A percentile compares a stretch with the other conserved stretches of the same genome.
These are phyloP conservation scores for Acanthosoma haemorrhoidale DNA, from an alignment of 2,888 invertebrate genomes.

Conservation along the genomic window DNA sequence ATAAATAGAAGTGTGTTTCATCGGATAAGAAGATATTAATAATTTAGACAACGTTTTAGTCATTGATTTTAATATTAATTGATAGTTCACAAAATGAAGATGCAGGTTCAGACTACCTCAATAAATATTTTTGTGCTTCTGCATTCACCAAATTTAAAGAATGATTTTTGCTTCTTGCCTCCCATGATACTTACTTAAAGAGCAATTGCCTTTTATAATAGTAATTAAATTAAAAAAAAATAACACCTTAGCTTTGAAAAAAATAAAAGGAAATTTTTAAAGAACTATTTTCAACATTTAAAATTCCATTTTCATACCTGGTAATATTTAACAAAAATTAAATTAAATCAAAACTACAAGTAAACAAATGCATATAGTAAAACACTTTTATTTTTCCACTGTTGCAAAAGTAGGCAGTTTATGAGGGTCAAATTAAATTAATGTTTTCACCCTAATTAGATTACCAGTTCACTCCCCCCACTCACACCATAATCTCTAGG, in stretches of 20 bases:
- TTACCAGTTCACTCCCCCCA: not conserved
- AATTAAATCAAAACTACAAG: not conserved
- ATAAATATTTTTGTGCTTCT: slow-evolving; percentile 21
- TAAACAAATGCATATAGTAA: not conserved
- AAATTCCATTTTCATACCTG: slow-evolving; percentile 10
- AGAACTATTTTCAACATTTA: not conserved
- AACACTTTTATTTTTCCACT: not conserved
- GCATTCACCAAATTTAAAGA: slow-evolving; percentile 15
- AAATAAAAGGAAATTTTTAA: not conserved
- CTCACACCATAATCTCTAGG: not conserved
- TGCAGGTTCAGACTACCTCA: no score
- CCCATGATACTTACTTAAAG: not conserved
- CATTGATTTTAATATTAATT: no score
- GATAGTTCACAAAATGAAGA: no score
- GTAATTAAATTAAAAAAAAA: not conserved
- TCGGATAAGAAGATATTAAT: no score
- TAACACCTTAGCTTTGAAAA: not conserved
- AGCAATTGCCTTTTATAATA: not conserved
- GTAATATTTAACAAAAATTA: not conserved
- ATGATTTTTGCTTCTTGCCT: not conserved
- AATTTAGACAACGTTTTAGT: no score
- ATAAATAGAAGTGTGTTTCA: no score
- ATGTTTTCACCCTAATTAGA: not conserved
- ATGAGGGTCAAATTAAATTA: slow-evolving; percentile 13
- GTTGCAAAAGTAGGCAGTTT: not conserved